Evolutionary conservation across 2,888 invertebrate species (phyloP).

Genomic region (Gymnocheta viridis): DNA sequence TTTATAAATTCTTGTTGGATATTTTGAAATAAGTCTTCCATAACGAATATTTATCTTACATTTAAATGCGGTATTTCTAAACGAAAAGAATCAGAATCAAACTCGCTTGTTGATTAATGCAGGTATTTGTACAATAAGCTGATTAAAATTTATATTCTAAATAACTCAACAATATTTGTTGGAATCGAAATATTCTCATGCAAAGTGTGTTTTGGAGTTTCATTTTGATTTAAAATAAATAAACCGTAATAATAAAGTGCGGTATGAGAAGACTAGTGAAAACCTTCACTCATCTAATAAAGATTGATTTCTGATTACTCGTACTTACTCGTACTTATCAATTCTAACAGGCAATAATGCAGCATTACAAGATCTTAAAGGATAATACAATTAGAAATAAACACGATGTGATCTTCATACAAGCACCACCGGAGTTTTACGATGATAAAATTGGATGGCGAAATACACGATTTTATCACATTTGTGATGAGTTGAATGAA

Average conservation of each 20-base stretch:
- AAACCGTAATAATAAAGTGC: background rate
- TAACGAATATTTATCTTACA: background rate
- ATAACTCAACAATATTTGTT: slow-evolving; percentile 19
- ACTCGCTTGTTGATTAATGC: slow-evolving; percentile 35
- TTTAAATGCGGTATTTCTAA: background rate
- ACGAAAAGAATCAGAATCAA: slow-evolving; percentile 6
- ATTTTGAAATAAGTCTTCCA: background rate
- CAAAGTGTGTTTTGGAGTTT: background rate
- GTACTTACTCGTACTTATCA: too few species aligned
- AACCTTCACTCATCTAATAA: background rate
- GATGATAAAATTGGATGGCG: too few species aligned
- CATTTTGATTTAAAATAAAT: background rate
- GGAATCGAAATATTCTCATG: background rate
- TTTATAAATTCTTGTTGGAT: background rate
- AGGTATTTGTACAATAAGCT: slow-evolving; percentile 20
- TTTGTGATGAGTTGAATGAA: too few species aligned
- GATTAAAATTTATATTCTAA: slow-evolving; percentile 55
- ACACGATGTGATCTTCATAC: too few species aligned
- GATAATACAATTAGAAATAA: too few species aligned
- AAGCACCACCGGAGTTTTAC: too few species aligned
- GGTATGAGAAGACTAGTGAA: background rate
- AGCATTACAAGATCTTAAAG: too few species aligned
- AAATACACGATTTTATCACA: too few species aligned
- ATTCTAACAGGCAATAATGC: too few species aligned
- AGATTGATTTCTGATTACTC: too few species aligned